A percentile compares a stretch with the other conserved stretches of the same genome.
Evolutionary conservation across 2,888 invertebrate genomes (phyloP).

Genomic region (Cataglyphis livida): DNA sequence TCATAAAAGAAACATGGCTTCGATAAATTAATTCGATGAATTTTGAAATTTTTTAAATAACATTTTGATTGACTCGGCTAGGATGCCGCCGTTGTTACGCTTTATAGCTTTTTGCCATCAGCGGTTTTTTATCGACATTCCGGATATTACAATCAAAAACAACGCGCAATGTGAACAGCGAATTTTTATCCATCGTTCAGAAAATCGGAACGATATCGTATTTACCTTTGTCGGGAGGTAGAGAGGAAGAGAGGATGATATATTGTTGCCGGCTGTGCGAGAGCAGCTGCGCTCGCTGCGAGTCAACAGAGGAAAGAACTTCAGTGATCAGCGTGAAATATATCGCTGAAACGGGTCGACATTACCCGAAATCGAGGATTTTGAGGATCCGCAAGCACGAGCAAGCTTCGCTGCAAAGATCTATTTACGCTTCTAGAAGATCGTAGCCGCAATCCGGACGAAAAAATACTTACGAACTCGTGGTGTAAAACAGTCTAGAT

Average conservation of each 20-base stretch:
- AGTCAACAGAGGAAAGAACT: slow-evolving; percentile 51
- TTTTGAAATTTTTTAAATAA: slow-evolving; percentile 31
- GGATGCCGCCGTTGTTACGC: not conserved
- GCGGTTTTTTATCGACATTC: slow-evolving; percentile 30
- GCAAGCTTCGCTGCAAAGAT: not conserved
- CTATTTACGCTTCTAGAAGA: slow-evolving; percentile 28
- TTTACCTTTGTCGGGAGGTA: slow-evolving; percentile 33
- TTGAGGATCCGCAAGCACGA: not conserved
- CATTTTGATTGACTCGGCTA: slow-evolving; percentile 11
- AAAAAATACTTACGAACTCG: not conserved
- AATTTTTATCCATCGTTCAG: slow-evolving; percentile 42
- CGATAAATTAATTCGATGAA: slow-evolving; percentile 33
- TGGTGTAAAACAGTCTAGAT: not conserved
- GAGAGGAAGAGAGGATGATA: slow-evolving; percentile 45
- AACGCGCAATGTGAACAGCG: slow-evolving; percentile 20
- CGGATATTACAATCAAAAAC: slow-evolving; percentile 56
- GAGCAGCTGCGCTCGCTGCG: slow-evolving; percentile 41
- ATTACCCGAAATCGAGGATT: slow-evolving; percentile 46
- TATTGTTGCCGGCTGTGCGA: slow-evolving; percentile 38
- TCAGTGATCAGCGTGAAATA: slow-evolving; percentile 46
- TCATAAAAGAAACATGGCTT: not conserved
- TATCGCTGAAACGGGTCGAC: slow-evolving; percentile 39
- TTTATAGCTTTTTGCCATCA: slow-evolving; percentile 25
- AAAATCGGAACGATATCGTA: slow-evolving; percentile 59
- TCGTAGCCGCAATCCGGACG: slow-evolving; percentile 44